phyloP scores from a whole-genome alignment of 2,888 invertebrate genomes.

The Aproaerema taeniolella region DNA sequence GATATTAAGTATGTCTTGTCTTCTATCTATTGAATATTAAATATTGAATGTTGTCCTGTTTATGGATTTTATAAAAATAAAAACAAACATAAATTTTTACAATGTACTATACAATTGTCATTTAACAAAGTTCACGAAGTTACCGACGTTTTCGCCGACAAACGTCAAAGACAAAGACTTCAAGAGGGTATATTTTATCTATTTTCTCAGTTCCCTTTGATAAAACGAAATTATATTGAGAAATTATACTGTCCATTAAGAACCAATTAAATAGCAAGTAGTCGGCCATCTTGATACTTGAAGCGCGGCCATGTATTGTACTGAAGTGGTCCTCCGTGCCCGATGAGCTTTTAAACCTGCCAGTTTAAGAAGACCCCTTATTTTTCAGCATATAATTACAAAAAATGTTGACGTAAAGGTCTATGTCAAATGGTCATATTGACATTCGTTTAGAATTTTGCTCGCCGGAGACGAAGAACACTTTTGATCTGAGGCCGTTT shows the following conservation, averaged over 20 bases:
- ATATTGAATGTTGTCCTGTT: too few relatives aligned
- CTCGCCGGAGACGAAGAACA: constrained; percentile 44
- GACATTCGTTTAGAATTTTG: constrained; percentile 37
- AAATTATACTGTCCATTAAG: background rate
- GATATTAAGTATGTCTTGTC: too few relatives aligned
- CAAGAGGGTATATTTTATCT: too few relatives aligned
- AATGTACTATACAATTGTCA: too few relatives aligned
- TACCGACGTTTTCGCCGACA: too few relatives aligned
- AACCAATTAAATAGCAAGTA: constrained; percentile 1
- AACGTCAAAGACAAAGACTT: too few relatives aligned
- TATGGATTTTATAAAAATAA: too few relatives aligned
- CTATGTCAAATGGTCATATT: constrained; percentile 29
- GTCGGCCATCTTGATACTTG: constrained; percentile 2
- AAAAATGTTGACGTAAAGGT: constrained; percentile 18
- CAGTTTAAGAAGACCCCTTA: constrained; percentile 21
- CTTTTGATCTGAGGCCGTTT: constrained; percentile 59
- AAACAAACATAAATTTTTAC: too few relatives aligned
- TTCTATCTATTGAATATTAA: too few relatives aligned
- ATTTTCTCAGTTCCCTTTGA: too few relatives aligned
- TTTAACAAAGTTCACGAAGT: too few relatives aligned
- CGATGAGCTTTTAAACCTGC: constrained; percentile 38
- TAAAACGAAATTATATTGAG: too few relatives aligned
- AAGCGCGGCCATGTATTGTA: constrained; percentile 37
- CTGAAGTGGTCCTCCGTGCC: constrained; percentile 45
- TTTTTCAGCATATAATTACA: constrained; percentile 12